Percentiles rank a stretch among this genome's conserved stretches.
Conservation (phyloP, 2,888 invertebrate genomes). For the Rutpela maculata region DNA sequence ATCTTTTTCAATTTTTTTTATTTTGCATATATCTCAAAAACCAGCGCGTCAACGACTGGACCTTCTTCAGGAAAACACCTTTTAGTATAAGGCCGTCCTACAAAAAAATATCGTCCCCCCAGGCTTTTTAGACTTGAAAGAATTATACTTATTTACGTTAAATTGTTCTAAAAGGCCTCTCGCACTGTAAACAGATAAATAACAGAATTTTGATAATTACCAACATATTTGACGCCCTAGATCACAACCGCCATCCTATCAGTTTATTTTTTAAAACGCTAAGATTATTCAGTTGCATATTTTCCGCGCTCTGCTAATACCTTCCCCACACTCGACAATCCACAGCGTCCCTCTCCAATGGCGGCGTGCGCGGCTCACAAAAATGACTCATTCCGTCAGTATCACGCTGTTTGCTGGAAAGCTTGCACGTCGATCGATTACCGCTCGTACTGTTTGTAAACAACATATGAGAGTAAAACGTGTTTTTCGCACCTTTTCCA, state of each 20-base stretch:
- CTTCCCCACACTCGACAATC: not conserved
- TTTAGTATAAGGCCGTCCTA: no score
- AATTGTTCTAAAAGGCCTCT: no score
- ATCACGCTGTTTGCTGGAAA: slow-evolving; percentile 40
- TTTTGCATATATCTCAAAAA: no score
- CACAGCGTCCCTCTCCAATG: slow-evolving; percentile 48
- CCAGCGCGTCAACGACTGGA: no score
- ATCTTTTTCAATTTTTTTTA: no score
- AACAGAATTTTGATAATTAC: no score
- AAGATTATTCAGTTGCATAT: not conserved
- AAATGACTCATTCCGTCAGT: slow-evolving; percentile 58
- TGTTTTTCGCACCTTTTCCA: slow-evolving; percentile 42
- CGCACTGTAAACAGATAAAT: no score
- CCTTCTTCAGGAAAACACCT: no score
- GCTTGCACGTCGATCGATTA: slow-evolving; percentile 43
- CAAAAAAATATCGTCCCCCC: no score
- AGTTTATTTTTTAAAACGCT: not conserved
- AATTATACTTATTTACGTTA: no score
- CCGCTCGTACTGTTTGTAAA: slow-evolving; percentile 52
- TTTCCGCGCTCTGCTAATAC: slow-evolving; percentile 5
- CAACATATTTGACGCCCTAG: not conserved
- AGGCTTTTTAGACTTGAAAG: no score
- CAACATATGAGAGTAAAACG: slow-evolving; percentile 54
- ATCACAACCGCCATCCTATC: no score
- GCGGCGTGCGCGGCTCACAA: slow-evolving; percentile 52